Conservation (phyloP, 2,113 vertebrate species). For the Cheilinus undulatus region DNA sequence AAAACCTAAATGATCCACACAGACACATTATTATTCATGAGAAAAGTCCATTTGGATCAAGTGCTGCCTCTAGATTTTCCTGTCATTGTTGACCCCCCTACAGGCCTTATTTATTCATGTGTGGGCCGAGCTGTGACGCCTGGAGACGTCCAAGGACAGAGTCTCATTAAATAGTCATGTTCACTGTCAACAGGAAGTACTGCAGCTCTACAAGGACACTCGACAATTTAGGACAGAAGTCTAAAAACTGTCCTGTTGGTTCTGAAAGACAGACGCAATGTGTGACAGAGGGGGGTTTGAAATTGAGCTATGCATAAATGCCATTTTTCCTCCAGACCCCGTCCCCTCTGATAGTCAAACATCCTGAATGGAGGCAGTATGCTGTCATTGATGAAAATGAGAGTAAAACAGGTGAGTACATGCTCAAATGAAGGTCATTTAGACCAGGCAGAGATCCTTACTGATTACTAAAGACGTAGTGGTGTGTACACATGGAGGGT, state of each 20-base stretch:
- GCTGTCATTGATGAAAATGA: no score
- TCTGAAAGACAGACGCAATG: no score
- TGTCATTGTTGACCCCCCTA: conserved; percentile 45
- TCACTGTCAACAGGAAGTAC: conserved; percentile 30
- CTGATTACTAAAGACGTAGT: no score
- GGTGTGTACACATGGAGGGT: no score
- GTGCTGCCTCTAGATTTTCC: conserved; percentile 53
- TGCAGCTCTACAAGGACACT: conserved; percentile 23
- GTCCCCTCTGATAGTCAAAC: no score
- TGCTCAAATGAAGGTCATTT: no score
- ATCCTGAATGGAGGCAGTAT: no score
- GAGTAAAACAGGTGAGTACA: no score
- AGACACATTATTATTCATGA: conserved; percentile 69
- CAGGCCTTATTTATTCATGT: conserved; percentile 58
- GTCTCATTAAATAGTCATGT: conserved; percentile 63
- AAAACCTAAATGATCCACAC: conserved; percentile 55
- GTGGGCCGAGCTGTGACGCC: conserved; percentile 47
- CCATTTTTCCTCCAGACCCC: no score
- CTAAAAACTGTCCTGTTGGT: conserved; percentile 12
- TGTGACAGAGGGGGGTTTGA: not conserved
- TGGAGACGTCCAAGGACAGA: conserved; percentile 64
- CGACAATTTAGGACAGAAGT: conserved; percentile 2
- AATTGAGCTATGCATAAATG: no score
- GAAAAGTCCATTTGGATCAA: conserved; percentile 66
- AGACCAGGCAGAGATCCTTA: no score